A percentile compares a stretch with the other conserved stretches of the same genome.
phyloP scores from a whole-genome alignment of 2,113 vertebrate genomes.

The Numenius arquata region DNA sequence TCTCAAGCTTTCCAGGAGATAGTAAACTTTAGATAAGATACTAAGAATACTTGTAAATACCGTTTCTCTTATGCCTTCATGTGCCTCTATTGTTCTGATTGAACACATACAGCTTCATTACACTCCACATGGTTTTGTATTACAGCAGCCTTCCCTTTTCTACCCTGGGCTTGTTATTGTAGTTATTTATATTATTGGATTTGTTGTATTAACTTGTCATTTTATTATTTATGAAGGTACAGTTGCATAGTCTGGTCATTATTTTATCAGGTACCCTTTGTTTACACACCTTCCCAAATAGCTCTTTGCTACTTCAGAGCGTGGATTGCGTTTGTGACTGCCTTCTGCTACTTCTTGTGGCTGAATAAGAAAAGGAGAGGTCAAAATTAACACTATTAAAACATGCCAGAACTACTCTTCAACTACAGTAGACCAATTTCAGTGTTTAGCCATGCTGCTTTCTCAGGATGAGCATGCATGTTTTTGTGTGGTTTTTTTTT shows the following conservation, averaged over 20 bases:
- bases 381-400: background rate
- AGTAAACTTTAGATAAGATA: background rate
- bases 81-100: background rate
- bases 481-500: background rate
- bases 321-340: background rate
- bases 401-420: background rate
- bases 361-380: background rate
- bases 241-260: background rate
- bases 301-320: background rate
- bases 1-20: background rate
- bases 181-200: background rate
- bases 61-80: background rate
- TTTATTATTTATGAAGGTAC: background rate
- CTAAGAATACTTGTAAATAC: background rate
- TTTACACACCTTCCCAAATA: background rate
- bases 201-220: background rate
- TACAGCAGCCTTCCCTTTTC: background rate
- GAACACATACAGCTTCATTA: background rate
- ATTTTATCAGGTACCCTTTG: background rate
- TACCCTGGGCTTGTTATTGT: background rate
- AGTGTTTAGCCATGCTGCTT: background rate
- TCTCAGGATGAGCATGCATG: background rate
- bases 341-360: background rate
- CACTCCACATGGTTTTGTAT: background rate
- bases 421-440: accelerated